Base-by-base conservation (phyloP, 2,888 invertebrate species). In the Trilocha varians region DNA sequence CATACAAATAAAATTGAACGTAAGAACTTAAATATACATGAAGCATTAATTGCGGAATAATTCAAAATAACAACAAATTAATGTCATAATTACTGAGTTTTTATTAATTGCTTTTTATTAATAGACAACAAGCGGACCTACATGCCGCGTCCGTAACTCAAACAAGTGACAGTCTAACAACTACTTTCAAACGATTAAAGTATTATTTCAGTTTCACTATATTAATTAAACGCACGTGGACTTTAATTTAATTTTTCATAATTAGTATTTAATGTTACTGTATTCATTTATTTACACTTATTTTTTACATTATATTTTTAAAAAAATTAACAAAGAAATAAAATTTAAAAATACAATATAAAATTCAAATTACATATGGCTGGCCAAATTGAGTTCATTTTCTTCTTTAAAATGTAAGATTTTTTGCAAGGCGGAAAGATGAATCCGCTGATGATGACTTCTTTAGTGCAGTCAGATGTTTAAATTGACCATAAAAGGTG, bases 81-180 rank as follows among this genome's bases (percentile, higher is more conserved):
- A 13, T 38, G 15, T 38, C 25, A 16, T 15, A 36, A 16, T 36
- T 25, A 25, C 6, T 9, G 25, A 25, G 25, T 25, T 25, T 11
- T 25, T 25, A 25, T 41, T 57, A 61, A 61, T 70, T 63, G 65
- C 65, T 62, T 60, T 52, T 51, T 47, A 57, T 55, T 59, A 62
- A 62, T 60, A 63, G 53, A 50, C 42, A 42, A 54, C 50, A 58
- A 55, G 59, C 60, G n/a, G 25, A 58, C 51, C 44, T 43, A 40
- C 48, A 50, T 39, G 15, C n/a, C 40, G 37, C 41, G 34, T 48
- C 25, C 46, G 52, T 62, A 54, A 56, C 38, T 55, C 52, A 45
- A 36, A 39, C 32, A 39, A 44, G 34, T 45, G 41, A 36, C 45
- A 38, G 40, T 42, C 40, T 18, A 49, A n/a, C 13, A n/a, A 11